phyloP scores from a whole-genome alignment of 2,888 invertebrate genomes.

The Eucriotettix oculatus region DNA sequence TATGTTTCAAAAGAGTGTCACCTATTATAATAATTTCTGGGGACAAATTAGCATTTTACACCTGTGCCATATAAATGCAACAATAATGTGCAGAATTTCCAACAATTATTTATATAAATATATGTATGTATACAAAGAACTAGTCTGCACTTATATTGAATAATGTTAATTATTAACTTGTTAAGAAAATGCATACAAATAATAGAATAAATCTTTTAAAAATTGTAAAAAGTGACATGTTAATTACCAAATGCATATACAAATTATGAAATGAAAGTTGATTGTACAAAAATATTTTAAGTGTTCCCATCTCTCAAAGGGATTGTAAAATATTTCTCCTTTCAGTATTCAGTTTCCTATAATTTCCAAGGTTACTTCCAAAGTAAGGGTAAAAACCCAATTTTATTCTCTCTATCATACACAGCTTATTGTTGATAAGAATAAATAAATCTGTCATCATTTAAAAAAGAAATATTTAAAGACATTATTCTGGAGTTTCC shows the following conservation, averaged over 20 bases:
- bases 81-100: slow-evolving; percentile 7
- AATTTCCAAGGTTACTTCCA: too few species aligned
- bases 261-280: not conserved
- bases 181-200: not conserved
- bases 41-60: slow-evolving; percentile 2
- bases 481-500: not conserved
- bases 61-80: slow-evolving; percentile 10
- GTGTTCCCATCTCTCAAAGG: not conserved
- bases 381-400: too few species aligned
- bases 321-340: not conserved
- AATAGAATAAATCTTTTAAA: not conserved
- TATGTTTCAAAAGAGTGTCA: not conserved
- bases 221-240: not conserved
- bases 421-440: too few species aligned
- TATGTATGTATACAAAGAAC: slow-evolving; percentile 6
- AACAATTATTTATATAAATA: not conserved
- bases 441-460: not conserved
- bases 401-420: too few species aligned
- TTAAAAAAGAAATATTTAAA: not conserved
- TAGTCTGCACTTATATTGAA: slow-evolving; percentile 11
- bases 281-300: not conserved
- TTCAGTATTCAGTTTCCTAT: not conserved
- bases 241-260: not conserved
- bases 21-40: not conserved
- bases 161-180: slow-evolving; percentile 1